Evolutionary conservation across 2,113 vertebrate genomes (phyloP), one percentile per base, ranked within the genome.

Genomic region (Prolemur simus): DNA sequence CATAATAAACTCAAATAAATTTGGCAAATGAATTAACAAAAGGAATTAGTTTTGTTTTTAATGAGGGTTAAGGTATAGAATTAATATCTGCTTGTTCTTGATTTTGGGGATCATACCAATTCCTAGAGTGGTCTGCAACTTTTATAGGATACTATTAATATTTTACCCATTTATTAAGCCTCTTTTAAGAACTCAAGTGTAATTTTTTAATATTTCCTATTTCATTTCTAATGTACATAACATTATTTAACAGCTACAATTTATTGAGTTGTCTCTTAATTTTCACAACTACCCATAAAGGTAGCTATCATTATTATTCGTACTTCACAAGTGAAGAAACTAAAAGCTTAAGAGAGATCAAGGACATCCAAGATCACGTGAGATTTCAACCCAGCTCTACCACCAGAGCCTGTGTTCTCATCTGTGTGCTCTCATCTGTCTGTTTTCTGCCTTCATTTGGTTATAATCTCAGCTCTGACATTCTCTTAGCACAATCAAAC

Each of bases 11-110:
- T 86, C n/a, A 94, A 47, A 47, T 88, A 64, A 47, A 5, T 83
- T 76, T 69, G 34, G 14, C 29, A 76, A 93, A 58, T 69, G 4
- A 86, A 84, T 74, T 93, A 73, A 87, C 6, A 8, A 54, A 91
- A 81, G 3, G 21, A 84, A 69, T 91, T 66, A 11, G 5, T 32
- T 91, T 64, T 77, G 15, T 2, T 5, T 27, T 63, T 64, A 56
- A 60, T 12, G 71, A 5, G 0, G 18, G n/a, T 37, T 37, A 37
- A 95, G 15, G 45, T n/a, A 63, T 8, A 8, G 6, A 56, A 88
- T 52, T 66, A 47, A 32, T 7, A 83, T 63, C 21, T 82, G 4
- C 10, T 56, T 84, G 21, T 68, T 64, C 92, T 27, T 77, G 37
- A 64, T 60, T 81, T 32, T 0, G 1, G 8, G 2, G 18, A 1